Evolutionary conservation across 2,888 invertebrate genomes (phyloP), one percentile per base, ranked within the genome.

Genomic region (Orthosia gothica): DNA sequence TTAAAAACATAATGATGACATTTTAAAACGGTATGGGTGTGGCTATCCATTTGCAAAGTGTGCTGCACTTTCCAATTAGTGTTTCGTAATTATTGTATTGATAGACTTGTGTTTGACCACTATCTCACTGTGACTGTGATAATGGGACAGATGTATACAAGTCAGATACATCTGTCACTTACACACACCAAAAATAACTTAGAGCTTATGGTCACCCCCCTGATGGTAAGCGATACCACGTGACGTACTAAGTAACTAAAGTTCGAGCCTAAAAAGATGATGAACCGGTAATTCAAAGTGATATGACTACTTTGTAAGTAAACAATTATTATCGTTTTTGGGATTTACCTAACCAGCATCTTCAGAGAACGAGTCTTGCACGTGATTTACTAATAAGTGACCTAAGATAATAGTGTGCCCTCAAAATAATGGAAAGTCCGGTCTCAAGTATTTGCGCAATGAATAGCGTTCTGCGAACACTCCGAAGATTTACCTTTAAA

Each of bases 351-450:
- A 23, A 59, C 75, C 23, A 73, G 32, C 23, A 47, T 66, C 55
- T 84, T 84, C 76, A 49, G 15, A 69, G 64, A 81, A 84, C 18
- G 13, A 47, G 54, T 66, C 55, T 55, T 23, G 11, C 9, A 67
- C 82, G 69, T 84, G 69, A 80, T 71, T 54, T 49, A 57, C 59
- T 12, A 69, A 67, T 79, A 59, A 69, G 40, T 75, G 54, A 70
- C 63, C 55, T 52, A 55, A 58, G 58, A 70, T 69, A 68, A 72
- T 55, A 71, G 58, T 75, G 76, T 57, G 11, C 76, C 4, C 45
- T 70, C 62, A 32, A 81, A 72, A 70, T 74, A 81, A 63, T 76
- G 83, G 83, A 66, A 82, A 82, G 40, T 52, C 83, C 70, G 20
- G n/a, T 52, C 40, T 50, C 13, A 68, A 72, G 63, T 66, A 32